Evolutionary conservation across 2,888 invertebrate genomes (phyloP), one percentile per base, ranked within the genome.

Genomic region (Drosophila leonis): DNA sequence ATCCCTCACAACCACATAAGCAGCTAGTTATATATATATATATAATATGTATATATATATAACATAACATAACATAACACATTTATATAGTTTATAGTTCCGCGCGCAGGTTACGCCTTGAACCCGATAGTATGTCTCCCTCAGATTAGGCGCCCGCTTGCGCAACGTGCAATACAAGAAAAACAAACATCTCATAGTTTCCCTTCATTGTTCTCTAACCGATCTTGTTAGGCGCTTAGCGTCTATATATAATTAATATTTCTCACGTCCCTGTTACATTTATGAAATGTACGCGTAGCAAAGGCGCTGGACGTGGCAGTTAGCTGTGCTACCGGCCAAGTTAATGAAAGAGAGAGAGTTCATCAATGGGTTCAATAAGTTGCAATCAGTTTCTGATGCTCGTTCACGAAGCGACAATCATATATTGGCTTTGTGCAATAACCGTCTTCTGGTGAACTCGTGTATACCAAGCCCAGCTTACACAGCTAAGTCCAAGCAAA

Each of bases 211-310:
- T 78, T 75, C 67, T 73, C 57, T 59, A 60, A 72, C 59, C 76
- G 73, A 83, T 84, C 83, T 78, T 83, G 66, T 68, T 76, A 71
- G 77, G 39, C 83, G 83, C 83, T 57, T 74, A 83, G 89, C 83
- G 83, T 83, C 62, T 77, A 60, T 63, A 55, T 65, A 57, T 55
- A 63, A 42, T 75, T 44, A 35, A 68, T 57, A 42, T 65, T 72
- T 70, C 65, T 72, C 89, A 87, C 82, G 84, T 87, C 80, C 79
- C 73, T 80, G 64, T 52, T 75, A 87, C 84, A 84, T 84, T 84
- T 84, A 72, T 84, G 84, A 84, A 84, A 84, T 84, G 84, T 84
- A 82, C 72, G 84, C 74, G 72, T 67, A 72, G 48, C 44, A 39
- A 41, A 42, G 62, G 63, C 61, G 27, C 55, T 66, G 41, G 56